phyloP scores from a whole-genome alignment of 2,113 vertebrate genomes.

The Oxygymnocypris stewartii region DNA sequence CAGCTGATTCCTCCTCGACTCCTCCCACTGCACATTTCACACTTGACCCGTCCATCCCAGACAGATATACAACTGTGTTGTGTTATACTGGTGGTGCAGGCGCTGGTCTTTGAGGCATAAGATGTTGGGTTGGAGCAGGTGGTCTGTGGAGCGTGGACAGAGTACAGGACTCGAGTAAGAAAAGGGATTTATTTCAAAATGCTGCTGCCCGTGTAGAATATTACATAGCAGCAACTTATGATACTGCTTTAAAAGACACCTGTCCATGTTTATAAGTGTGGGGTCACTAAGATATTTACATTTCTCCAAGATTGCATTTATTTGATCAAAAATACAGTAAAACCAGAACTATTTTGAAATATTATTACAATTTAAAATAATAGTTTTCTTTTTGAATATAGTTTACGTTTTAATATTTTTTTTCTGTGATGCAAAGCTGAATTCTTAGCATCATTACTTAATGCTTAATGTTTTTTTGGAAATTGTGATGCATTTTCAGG shows the following conservation, averaged over 20 bases:
- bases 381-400: neutral
- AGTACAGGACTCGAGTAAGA: neutral
- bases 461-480: neutral
- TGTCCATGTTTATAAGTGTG: neutral
- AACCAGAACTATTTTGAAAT: neutral
- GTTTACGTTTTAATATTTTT: neutral
- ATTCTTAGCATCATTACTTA: neutral
- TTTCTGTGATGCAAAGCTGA: neutral
- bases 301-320: neutral
- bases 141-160: conserved; percentile 62
- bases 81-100: conserved; percentile 74
- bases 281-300: neutral
- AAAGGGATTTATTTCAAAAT: neutral
- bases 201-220: neutral
- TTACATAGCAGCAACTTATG: neutral
- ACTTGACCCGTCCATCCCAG: neutral
- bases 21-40: conserved; percentile 25
- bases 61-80: conserved; percentile 18
- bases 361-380: neutral
- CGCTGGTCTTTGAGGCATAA: conserved; percentile 77
- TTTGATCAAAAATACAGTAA: neutral
- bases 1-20: conserved; percentile 27
- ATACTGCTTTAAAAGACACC: neutral
- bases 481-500: neutral
- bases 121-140: conserved; percentile 63